Conservation (phyloP, 2,797 vertebrate genomes). For the Alfaro cultratus region DNA sequence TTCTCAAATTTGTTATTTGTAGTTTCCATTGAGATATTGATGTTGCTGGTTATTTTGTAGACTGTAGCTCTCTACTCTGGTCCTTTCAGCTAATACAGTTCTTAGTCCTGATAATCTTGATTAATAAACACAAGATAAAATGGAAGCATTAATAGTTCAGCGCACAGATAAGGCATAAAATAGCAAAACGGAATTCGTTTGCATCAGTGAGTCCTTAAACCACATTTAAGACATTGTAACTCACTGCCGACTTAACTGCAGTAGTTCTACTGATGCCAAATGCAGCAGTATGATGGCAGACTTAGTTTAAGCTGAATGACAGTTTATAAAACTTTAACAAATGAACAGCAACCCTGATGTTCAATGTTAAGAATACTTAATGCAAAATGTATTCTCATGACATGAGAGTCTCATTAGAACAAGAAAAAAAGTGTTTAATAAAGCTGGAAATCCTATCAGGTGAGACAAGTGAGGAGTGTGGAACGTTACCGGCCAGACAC, state of each 20-base stretch:
- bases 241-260: not conserved
- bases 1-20: too few relatives aligned
- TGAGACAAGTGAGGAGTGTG: slow-evolving; percentile 3
- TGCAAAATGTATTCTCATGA: not conserved
- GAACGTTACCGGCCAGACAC: slow-evolving; percentile 85
- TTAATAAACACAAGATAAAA: not conserved
- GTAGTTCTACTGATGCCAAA: not conserved
- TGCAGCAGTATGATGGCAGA: not conserved
- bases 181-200: not conserved
- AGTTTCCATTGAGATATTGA: not conserved
- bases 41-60: not conserved
- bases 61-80: not conserved
- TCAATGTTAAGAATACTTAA: not conserved
- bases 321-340: not conserved
- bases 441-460: not conserved
- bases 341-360: not conserved
- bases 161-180: not conserved
- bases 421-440: not conserved
- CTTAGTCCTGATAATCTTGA: not conserved
- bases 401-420: not conserved
- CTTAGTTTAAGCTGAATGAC: not conserved
- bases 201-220: not conserved
- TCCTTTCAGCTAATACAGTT: not conserved
- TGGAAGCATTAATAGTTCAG: not conserved
- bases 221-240: not conserved